Conservation (phyloP, 1,140 invertebrate species). For the Bombus difficillimus region DNA sequence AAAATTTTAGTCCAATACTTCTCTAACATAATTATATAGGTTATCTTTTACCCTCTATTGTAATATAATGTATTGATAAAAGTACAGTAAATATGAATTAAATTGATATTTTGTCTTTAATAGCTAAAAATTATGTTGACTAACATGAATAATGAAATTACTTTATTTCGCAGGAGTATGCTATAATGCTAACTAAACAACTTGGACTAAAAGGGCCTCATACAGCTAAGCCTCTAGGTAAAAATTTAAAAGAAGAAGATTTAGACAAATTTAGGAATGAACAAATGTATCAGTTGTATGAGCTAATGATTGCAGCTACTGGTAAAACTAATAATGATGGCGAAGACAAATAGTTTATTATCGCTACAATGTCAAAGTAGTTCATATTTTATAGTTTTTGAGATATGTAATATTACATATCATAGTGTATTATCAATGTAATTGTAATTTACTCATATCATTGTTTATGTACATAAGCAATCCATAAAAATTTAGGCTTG, state of each 20-base stretch:
- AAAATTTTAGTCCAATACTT: background rate
- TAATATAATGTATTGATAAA: background rate
- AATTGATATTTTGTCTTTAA: background rate
- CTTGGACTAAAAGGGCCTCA: slow-evolving; percentile 85
- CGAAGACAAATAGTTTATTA: slow-evolving; percentile 4
- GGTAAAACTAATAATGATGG: slow-evolving; percentile 54
- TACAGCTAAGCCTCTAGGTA: slow-evolving; percentile 84
- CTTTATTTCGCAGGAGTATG: slow-evolving; percentile 87
- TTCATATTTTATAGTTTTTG: background rate
- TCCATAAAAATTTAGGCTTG: background rate
- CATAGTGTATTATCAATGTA: background rate
- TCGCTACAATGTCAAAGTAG: background rate
- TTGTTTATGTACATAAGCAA: slow-evolving; percentile 1
- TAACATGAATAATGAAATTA: background rate
- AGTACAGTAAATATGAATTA: background rate
- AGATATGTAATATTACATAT: background rate
- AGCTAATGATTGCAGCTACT: slow-evolving; percentile 89
- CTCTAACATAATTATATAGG: background rate
- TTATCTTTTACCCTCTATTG: background rate
- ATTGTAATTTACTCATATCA: background rate
- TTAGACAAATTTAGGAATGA: slow-evolving; percentile 90
- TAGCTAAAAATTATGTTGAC: background rate
- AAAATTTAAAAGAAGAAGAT: slow-evolving; percentile 84
- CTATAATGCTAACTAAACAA: slow-evolving; percentile 88
- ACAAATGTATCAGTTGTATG: slow-evolving; percentile 92